Conservation (phyloP, 2,888 invertebrate genomes). For the Microctonus brassicae region DNA sequence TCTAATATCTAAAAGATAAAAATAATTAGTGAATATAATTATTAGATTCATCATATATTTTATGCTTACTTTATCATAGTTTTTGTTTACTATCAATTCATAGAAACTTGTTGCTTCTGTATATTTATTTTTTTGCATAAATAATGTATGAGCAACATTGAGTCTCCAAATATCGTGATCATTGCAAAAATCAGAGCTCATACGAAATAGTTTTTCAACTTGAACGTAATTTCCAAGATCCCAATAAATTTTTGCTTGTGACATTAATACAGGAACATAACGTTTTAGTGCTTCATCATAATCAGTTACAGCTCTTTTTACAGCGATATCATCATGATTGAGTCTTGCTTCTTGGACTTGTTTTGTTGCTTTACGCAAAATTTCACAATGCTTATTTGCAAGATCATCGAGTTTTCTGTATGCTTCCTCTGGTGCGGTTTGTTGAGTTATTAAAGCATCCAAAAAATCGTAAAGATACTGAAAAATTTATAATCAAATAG, state of each 20-base stretch:
- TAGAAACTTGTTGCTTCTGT: slow-evolving; percentile 98
- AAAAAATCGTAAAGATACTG: slow-evolving; percentile 94
- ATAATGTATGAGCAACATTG: slow-evolving; percentile 98
- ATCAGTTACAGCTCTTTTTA: slow-evolving; percentile 90
- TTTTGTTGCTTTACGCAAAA: slow-evolving; percentile 90
- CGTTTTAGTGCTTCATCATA: slow-evolving; percentile 92
- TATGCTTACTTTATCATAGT: slow-evolving; percentile 82
- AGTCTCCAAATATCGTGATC: slow-evolving; percentile 97
- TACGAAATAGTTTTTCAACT: slow-evolving; percentile 96
- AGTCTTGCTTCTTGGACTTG: slow-evolving; percentile 93
- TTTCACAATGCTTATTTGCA: slow-evolving; percentile 90
- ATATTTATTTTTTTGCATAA: slow-evolving; percentile 99
- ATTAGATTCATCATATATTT: not conserved
- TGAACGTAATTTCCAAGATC: slow-evolving; percentile 95
- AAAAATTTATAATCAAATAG: slow-evolving; percentile 44
- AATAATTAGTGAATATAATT: slow-evolving; percentile 10
- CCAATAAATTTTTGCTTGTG: slow-evolving; percentile 99
- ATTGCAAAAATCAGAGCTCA: slow-evolving; percentile 97
- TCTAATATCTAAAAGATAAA: slow-evolving; percentile 80
- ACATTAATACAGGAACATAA: slow-evolving; percentile 98
- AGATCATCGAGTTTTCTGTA: slow-evolving; percentile 96
- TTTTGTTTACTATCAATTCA: slow-evolving; percentile 96
- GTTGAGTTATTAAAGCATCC: slow-evolving; percentile 96
- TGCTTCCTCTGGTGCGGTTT: slow-evolving; percentile 96
- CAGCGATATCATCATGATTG: slow-evolving; percentile 89